Conservation (phyloP, 2,888 invertebrate species). For the Amaurobius ferox region DNA sequence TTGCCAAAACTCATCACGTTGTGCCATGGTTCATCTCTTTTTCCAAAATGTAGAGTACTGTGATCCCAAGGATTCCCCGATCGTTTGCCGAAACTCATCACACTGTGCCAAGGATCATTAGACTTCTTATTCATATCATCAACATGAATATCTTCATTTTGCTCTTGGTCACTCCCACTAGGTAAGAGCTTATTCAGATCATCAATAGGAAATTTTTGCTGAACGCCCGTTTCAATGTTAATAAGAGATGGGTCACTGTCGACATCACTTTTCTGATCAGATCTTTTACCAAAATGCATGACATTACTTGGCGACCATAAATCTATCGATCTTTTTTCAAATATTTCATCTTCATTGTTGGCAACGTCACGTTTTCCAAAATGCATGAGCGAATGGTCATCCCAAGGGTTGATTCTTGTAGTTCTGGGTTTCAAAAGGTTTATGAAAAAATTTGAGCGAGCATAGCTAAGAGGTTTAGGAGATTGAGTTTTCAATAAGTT, state of each 20-base stretch:
- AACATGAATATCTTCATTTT: too few species aligned
- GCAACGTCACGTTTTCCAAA: conserved; percentile 45
- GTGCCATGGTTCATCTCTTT: conserved; percentile 11
- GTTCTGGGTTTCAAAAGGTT: conserved; percentile 45
- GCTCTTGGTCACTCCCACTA: too few species aligned
- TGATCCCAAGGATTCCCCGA: conserved; percentile 6
- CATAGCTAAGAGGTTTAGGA: conserved; percentile 32
- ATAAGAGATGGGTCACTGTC: too few species aligned
- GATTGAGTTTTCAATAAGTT: conserved; percentile 36
- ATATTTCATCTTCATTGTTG: neutral
- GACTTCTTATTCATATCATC: neutral
- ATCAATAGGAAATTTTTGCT: too few species aligned
- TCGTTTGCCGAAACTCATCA: conserved; percentile 28
- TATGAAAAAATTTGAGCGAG: conserved; percentile 44
- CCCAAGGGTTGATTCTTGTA: conserved; percentile 42
- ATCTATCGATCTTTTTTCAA: neutral
- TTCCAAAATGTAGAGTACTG: conserved; percentile 13
- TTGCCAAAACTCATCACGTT: neutral
- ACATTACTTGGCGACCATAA: neutral
- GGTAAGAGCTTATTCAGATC: too few species aligned
- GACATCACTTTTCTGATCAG: too few species aligned
- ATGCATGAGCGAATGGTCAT: conserved; percentile 65
- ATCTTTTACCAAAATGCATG: conserved; percentile 46
- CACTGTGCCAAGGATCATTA: conserved; percentile 24
- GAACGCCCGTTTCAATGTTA: too few species aligned